phyloP scores from a whole-genome alignment of 2,888 invertebrate genomes.

The Drosophila hamatofila region DNA sequence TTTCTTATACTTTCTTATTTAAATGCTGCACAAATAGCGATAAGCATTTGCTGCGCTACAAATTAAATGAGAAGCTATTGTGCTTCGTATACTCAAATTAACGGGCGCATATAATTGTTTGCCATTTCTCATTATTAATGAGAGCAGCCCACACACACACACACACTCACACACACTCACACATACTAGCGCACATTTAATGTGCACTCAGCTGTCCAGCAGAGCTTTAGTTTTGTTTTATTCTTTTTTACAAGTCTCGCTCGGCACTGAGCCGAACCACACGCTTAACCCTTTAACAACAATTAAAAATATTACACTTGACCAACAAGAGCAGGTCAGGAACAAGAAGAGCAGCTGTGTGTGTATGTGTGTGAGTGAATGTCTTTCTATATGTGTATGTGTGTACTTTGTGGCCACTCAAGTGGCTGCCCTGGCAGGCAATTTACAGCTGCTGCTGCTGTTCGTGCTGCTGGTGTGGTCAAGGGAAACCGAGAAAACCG shows the following conservation, averaged over 20 bases:
- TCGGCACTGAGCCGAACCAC: slow-evolving; percentile 35
- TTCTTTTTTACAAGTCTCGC: slow-evolving; percentile 21
- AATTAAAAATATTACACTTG: slow-evolving; percentile 76
- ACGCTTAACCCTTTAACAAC: slow-evolving; percentile 76
- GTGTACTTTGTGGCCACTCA: slow-evolving; percentile 69
- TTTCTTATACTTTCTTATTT: slow-evolving; percentile 20
- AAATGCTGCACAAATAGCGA: slow-evolving; percentile 56
- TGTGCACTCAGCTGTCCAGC: slow-evolving; percentile 32
- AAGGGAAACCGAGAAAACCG: slow-evolving; percentile 38
- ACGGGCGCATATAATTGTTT: slow-evolving; percentile 50
- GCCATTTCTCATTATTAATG: slow-evolving; percentile 65
- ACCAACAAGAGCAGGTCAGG: slow-evolving; percentile 37
- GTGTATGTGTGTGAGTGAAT: slow-evolving; percentile 9
- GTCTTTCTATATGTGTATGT: slow-evolving; percentile 22
- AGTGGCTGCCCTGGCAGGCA: slow-evolving; percentile 66
- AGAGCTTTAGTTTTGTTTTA: slow-evolving; percentile 17
- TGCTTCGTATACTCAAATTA: slow-evolving; percentile 33
- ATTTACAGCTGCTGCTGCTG: slow-evolving; percentile 55
- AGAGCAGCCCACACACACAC: slow-evolving; percentile 16
- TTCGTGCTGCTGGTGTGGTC: slow-evolving; percentile 26
- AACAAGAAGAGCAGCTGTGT: slow-evolving; percentile 9
- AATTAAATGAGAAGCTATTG: slow-evolving; percentile 22
- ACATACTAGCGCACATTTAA: slow-evolving; percentile 12
- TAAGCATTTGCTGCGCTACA: slow-evolving; percentile 35
- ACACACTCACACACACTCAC: not conserved